Conservation (phyloP, 2,797 vertebrate species). For the Apogon hyalosoma region DNA sequence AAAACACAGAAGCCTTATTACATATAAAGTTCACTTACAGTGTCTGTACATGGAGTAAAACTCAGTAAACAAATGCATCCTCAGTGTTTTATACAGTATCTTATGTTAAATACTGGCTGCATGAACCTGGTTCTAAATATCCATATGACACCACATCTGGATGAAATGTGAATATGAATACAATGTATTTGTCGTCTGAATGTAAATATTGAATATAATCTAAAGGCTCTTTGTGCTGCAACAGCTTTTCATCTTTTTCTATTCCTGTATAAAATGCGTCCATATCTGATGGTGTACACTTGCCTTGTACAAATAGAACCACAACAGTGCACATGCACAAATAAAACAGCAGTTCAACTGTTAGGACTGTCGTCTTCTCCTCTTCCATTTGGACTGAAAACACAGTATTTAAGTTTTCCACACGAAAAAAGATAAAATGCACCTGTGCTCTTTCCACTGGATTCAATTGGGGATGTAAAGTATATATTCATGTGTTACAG, state of each 20-base stretch:
- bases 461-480: too few species aligned
- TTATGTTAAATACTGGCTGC: conserved; percentile 28
- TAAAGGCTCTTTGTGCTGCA: conserved; percentile 29
- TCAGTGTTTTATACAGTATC: conserved; percentile 14
- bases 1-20: not conserved
- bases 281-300: conserved; percentile 13
- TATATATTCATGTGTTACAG: too few species aligned
- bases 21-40: conserved; percentile 5
- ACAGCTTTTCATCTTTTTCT: conserved; percentile 45
- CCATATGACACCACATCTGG: conserved; percentile 40
- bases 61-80: conserved; percentile 14
- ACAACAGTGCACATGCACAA: conserved; percentile 32
- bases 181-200: conserved; percentile 69
- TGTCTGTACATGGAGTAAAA: conserved; percentile 10
- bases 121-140: conserved; percentile 47
- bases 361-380: not conserved
- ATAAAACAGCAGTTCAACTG: conserved; percentile 32
- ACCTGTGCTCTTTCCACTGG: not conserved
- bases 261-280: conserved; percentile 27
- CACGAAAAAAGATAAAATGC: too few species aligned
- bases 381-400: not conserved
- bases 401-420: not conserved
- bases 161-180: conserved; percentile 60
- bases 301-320: conserved; percentile 28
- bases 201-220: conserved; percentile 44